A percentile compares a stretch with the other conserved stretches of the same genome.
Conservation (phyloP, 2,888 invertebrate species). For the Zhuqinia jingwanae region DNA sequence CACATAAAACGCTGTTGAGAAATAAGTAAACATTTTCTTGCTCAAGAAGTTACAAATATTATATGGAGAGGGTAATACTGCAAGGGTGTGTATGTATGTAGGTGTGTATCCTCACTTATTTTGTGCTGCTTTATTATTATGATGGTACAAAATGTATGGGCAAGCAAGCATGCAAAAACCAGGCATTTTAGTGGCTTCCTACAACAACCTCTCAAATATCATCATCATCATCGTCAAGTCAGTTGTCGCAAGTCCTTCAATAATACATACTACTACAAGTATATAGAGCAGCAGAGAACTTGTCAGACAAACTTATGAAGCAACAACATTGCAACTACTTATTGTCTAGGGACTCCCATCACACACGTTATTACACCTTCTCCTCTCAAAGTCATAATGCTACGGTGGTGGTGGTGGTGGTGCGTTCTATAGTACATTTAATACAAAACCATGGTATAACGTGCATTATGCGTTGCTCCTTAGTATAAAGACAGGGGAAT, state of each 20-base stretch:
- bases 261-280: too few species aligned
- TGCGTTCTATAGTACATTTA: too few species aligned
- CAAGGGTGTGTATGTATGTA: slow-evolving; percentile 20
- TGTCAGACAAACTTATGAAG: slow-evolving; percentile 38
- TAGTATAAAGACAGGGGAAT: too few species aligned
- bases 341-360: slow-evolving; percentile 29
- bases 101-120: background rate
- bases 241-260: slow-evolving; percentile 59
- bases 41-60: slow-evolving; percentile 53
- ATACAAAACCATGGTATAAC: too few species aligned
- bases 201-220: slow-evolving; percentile 59
- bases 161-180: background rate
- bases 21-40: slow-evolving; percentile 63
- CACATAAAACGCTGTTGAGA: slow-evolving; percentile 50
- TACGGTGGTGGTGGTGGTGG: too few species aligned
- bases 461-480: too few species aligned
- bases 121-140: slow-evolving; percentile 3
- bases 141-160: background rate
- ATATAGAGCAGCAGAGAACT: slow-evolving; percentile 5
- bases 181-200: slow-evolving; percentile 64
- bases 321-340: slow-evolving; percentile 34
- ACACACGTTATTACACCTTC: slow-evolving; percentile 34
- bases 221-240: slow-evolving; percentile 43
- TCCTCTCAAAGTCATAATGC: background rate
- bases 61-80: background rate